Evolutionary conservation across 2,797 vertebrate species (phyloP).

Genomic region (Heterohyrax brucei): DNA sequence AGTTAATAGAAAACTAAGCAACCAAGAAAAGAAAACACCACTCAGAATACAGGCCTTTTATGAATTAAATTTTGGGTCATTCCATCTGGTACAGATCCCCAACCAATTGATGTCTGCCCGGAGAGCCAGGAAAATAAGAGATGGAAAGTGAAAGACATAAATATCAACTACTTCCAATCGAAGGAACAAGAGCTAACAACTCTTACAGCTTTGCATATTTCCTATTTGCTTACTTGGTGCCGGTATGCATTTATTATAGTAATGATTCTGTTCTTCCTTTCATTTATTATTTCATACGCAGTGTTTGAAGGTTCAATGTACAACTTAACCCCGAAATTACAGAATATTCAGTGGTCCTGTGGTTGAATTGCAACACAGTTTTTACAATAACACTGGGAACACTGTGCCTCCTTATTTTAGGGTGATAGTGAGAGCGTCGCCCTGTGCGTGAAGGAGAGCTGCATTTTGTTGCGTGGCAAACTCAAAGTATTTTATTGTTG

Average conservation of each 20-base stretch:
- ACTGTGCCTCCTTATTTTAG: not conserved
- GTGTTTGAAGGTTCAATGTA: constrained; percentile 24
- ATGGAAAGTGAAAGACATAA: constrained; percentile 3
- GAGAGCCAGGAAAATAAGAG: not conserved
- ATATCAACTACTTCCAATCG: not conserved
- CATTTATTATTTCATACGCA: not conserved
- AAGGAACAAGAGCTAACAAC: constrained; percentile 3
- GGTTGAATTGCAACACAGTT: not conserved
- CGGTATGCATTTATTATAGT: constrained; percentile 19
- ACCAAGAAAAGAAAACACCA: not conserved
- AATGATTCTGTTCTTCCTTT: not conserved
- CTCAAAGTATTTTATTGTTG: not conserved
- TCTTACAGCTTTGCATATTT: not conserved
- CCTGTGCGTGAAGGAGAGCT: not conserved
- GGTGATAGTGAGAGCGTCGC: not conserved
- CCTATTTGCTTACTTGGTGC: not conserved
- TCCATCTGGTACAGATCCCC: not conserved
- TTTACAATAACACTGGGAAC: not conserved
- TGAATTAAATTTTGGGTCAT: not conserved
- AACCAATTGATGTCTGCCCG: not conserved
- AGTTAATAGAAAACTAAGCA: constrained; percentile 21
- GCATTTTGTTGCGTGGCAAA: not conserved
- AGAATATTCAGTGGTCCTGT: constrained; percentile 17
- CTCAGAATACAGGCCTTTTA: not conserved
- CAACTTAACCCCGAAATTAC: constrained; percentile 24